phyloP scores from a whole-genome alignment of 2,113 vertebrate species.

The Apodemus speciosus region DNA sequence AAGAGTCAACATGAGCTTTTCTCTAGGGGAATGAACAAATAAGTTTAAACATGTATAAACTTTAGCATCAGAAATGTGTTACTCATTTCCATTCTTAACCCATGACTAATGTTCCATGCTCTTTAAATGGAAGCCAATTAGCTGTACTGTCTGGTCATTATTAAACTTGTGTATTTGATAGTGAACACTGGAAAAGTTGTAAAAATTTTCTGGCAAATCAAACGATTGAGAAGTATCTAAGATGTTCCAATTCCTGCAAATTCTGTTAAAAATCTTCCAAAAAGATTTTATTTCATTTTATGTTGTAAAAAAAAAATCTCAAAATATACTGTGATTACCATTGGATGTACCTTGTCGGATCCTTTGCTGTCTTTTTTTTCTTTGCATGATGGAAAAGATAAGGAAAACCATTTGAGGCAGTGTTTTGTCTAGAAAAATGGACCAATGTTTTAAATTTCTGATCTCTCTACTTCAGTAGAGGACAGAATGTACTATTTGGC shows the following conservation, averaged over 20 bases:
- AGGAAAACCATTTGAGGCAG: background rate
- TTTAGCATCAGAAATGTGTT: constrained; percentile 61
- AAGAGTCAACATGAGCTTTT: constrained; percentile 20
- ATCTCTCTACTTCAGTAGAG: background rate
- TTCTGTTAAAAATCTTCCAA: constrained; percentile 18
- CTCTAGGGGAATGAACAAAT: constrained; percentile 3
- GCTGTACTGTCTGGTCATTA: constrained; percentile 27
- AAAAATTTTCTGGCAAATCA: constrained; percentile 19
- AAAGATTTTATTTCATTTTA: constrained; percentile 47
- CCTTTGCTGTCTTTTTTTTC: background rate
- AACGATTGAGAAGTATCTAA: background rate
- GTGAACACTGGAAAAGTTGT: constrained; percentile 27
- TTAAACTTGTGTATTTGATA: constrained; percentile 61
- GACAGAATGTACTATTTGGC: constrained; percentile 51
- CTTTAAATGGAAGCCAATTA: constrained; percentile 59
- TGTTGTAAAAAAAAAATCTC: background rate
- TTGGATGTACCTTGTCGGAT: background rate
- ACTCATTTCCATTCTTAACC: constrained; percentile 64
- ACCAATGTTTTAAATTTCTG: constrained; percentile 22
- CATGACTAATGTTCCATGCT: constrained; percentile 1
- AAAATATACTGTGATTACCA: background rate
- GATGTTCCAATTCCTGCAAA: background rate
- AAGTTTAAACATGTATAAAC: constrained; percentile 37
- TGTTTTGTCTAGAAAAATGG: background rate
- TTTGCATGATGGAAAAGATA: background rate